A percentile compares a stretch with the other conserved stretches of the same genome.
These are phyloP conservation scores for Campylomormyrus tamandua DNA, from an alignment of 2,113 vertebrate genomes.

Conservation along the genomic window DNA sequence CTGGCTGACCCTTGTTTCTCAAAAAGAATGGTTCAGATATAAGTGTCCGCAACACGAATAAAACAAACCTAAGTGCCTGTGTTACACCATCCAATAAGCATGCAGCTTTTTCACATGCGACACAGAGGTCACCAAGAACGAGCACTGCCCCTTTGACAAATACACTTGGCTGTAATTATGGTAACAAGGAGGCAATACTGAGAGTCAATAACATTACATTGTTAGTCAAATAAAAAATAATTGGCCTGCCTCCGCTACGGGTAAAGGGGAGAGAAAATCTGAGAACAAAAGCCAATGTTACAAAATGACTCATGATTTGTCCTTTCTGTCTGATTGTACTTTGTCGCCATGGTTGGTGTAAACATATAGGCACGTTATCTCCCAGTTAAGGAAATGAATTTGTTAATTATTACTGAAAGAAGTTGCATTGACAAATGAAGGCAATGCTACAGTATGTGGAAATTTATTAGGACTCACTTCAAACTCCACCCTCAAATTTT, in stretches of 20 bases:
- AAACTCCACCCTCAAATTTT: not conserved
- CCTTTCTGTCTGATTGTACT: not conserved
- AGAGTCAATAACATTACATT: constrained; percentile 5
- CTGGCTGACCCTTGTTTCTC: not conserved
- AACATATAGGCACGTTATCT: not conserved
- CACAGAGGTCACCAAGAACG: not conserved
- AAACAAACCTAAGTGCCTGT: not conserved
- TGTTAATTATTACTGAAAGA: not conserved
- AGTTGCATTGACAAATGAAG: not conserved
- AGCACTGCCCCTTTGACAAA: not conserved
- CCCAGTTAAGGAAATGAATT: not conserved
- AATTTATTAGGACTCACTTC: not conserved
- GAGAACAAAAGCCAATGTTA: not conserved
- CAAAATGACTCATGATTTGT: not conserved
- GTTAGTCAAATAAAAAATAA: not conserved
- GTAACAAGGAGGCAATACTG: not conserved
- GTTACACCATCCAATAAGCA: not conserved
- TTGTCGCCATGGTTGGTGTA: not conserved
- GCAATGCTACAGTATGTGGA: not conserved
- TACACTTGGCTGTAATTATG: not conserved
- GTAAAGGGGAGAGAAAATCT: not conserved
- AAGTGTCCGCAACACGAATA: not conserved
- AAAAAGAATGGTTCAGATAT: not conserved
- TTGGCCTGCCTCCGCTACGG: not conserved
- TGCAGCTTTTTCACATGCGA: not conserved